phyloP scores from a whole-genome alignment of 2,888 invertebrate species.

The Plutella xylostella region DNA sequence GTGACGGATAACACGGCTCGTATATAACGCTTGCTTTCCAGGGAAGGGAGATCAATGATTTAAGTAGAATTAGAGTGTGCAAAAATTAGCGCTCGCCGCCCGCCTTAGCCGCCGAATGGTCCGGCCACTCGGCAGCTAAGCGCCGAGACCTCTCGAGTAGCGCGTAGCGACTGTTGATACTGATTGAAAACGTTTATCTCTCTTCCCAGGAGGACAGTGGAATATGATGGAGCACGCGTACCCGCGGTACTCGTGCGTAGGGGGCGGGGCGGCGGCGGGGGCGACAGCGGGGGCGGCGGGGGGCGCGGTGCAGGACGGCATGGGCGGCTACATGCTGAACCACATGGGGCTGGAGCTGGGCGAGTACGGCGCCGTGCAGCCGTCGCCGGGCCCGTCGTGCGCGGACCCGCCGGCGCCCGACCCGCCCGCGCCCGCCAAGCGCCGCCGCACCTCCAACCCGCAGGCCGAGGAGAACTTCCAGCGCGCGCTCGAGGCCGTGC shows the following conservation, averaged over 20 bases:
- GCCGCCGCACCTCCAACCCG: slow-evolving; percentile 81
- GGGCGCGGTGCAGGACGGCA: slow-evolving; percentile 67
- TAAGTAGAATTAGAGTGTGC: slow-evolving; percentile 13
- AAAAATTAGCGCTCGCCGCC: too few relatives aligned
- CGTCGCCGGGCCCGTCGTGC: slow-evolving; percentile 48
- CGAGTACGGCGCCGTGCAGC: slow-evolving; percentile 46
- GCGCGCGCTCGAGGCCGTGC: slow-evolving; percentile 83
- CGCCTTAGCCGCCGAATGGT: too few relatives aligned
- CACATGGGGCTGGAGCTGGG: slow-evolving; percentile 41
- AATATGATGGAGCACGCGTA: slow-evolving; percentile 86
- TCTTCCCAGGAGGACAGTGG: slow-evolving; percentile 87
- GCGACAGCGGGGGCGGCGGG: slow-evolving; percentile 69
- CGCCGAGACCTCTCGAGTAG: slow-evolving; percentile 1
- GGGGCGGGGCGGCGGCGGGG: slow-evolving; percentile 75
- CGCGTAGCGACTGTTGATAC: not conserved
- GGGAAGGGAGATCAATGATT: slow-evolving; percentile 68
- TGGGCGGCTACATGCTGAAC: slow-evolving; percentile 63
- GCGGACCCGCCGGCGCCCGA: slow-evolving; percentile 31
- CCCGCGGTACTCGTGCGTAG: slow-evolving; percentile 78
- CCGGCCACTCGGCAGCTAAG: too few relatives aligned
- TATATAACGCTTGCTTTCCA: slow-evolving; percentile 42
- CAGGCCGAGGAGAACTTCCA: slow-evolving; percentile 88
- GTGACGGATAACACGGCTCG: too few relatives aligned
- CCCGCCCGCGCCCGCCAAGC: slow-evolving; percentile 50
- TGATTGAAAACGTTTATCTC: slow-evolving; percentile 58